These are phyloP conservation scores for Zootoca vivipara DNA, from an alignment of 2,113 vertebrate species.

Conservation along the genomic window DNA sequence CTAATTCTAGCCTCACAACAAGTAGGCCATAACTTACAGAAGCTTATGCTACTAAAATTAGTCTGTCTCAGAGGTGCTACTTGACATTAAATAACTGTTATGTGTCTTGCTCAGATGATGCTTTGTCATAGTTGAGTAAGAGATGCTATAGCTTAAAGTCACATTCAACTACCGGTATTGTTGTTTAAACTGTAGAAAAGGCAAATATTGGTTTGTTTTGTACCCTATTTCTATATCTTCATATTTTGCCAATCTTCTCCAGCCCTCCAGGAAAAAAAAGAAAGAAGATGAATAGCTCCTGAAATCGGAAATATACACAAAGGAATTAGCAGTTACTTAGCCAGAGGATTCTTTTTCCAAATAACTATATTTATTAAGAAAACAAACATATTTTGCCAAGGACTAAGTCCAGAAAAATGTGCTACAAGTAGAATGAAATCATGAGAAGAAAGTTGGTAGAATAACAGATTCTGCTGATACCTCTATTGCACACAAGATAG, in stretches of 20 bases:
- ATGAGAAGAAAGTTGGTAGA: not conserved
- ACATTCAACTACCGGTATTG: conserved; percentile 45
- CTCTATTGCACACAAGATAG: not conserved
- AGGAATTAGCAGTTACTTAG: not conserved
- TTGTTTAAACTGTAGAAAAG: conserved; percentile 4
- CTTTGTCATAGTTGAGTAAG: conserved; percentile 62
- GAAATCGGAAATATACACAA: not conserved
- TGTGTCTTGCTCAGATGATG: conserved; percentile 42
- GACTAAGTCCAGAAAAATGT: not conserved
- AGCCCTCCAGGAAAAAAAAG: not conserved
- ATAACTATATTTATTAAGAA: not conserved
- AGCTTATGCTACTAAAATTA: not conserved
- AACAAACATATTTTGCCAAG: not conserved
- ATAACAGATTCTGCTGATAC: not conserved
- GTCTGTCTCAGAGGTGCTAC: not conserved
- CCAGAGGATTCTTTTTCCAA: not conserved
- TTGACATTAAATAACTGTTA: not conserved
- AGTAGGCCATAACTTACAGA: not conserved
- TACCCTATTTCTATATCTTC: not conserved
- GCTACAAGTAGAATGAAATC: not conserved
- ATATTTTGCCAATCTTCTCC: not conserved
- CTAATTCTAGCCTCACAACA: not conserved
- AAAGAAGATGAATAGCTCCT: not conserved
- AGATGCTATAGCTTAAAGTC: conserved; percentile 54
- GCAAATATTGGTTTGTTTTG: not conserved